Percentiles rank a stretch among this genome's conserved stretches.
Evolutionary conservation across 2,888 invertebrate genomes (phyloP).

Genomic region (Agrochola litura): DNA sequence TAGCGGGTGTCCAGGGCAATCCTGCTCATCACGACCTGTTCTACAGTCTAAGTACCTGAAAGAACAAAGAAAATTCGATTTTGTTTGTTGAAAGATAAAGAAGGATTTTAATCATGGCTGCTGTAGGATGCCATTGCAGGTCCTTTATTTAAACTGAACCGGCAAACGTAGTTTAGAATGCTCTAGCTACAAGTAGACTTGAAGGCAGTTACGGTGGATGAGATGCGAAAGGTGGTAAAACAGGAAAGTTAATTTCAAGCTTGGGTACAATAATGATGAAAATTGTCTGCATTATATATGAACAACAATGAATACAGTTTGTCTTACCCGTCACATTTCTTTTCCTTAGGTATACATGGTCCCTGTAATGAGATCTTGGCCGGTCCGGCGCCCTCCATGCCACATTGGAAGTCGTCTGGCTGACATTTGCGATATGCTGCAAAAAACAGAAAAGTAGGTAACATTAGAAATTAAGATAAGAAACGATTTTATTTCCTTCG

Average conservation of each 20-base stretch:
- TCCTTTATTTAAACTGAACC: background rate
- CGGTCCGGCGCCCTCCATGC: conserved; percentile 89
- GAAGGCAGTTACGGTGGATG: background rate
- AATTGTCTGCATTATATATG: background rate
- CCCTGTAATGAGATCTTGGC: conserved; percentile 91
- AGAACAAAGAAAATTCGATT: background rate
- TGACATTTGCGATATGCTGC: conserved; percentile 97
- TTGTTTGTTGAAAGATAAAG: background rate
- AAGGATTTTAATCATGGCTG: background rate
- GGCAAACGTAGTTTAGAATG: background rate
- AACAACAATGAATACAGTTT: background rate
- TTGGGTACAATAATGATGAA: too few species aligned
- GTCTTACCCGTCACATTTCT: conserved; percentile 95
- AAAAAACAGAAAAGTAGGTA: conserved; percentile 70
- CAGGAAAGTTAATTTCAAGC: background rate
- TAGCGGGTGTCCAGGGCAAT: conserved; percentile 91
- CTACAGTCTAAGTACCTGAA: conserved; percentile 94
- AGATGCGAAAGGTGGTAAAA: background rate
- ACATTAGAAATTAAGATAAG: conserved; percentile 6
- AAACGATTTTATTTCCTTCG: background rate
- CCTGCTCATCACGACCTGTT: conserved; percentile 95
- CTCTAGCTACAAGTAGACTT: background rate
- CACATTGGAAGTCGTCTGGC: conserved; percentile 96
- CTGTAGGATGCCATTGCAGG: background rate
- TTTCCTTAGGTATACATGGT: conserved; percentile 96